Evolutionary conservation across 2,797 vertebrate species (phyloP).

Genomic region (Rallus crepitans): DNA sequence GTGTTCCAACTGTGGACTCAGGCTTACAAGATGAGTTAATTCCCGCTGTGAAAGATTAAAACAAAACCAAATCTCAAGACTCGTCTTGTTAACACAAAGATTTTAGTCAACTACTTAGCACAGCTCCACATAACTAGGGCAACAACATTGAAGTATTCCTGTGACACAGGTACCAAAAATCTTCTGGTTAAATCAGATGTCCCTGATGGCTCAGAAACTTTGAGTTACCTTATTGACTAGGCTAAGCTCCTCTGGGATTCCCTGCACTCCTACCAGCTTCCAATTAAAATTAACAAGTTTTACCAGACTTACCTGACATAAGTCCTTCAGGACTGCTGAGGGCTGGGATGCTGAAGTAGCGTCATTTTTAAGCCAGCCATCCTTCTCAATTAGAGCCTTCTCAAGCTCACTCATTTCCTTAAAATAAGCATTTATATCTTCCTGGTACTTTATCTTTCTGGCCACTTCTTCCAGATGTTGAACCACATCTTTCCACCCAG

Average conservation of each 20-base stretch:
- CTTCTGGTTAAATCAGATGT: background rate
- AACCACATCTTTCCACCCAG: conserved; percentile 82
- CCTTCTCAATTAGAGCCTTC: conserved; percentile 79
- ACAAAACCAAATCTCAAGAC: background rate
- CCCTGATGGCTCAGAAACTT: background rate
- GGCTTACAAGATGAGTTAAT: conserved; percentile 74
- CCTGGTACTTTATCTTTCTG: conserved; percentile 82
- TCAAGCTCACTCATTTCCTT: conserved; percentile 83
- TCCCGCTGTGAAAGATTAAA: conserved; percentile 76
- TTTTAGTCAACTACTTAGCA: background rate
- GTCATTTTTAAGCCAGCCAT: conserved; percentile 80
- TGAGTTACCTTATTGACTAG: background rate
- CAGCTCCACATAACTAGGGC: background rate
- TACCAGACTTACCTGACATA: conserved; percentile 83
- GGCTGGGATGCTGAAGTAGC: conserved; percentile 28
- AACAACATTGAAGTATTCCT: background rate
- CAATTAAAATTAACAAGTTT: background rate
- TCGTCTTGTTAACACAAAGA: background rate
- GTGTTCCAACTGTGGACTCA: conserved; percentile 78
- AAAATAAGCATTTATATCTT: conserved; percentile 80
- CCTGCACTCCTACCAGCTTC: background rate
- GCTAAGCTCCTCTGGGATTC: background rate
- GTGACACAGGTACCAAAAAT: background rate
- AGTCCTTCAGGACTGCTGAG: conserved; percentile 74
- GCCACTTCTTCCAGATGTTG: conserved; percentile 81